Evolutionary conservation across 2,888 invertebrate species (phyloP).

Genomic region (Acleris emargana): DNA sequence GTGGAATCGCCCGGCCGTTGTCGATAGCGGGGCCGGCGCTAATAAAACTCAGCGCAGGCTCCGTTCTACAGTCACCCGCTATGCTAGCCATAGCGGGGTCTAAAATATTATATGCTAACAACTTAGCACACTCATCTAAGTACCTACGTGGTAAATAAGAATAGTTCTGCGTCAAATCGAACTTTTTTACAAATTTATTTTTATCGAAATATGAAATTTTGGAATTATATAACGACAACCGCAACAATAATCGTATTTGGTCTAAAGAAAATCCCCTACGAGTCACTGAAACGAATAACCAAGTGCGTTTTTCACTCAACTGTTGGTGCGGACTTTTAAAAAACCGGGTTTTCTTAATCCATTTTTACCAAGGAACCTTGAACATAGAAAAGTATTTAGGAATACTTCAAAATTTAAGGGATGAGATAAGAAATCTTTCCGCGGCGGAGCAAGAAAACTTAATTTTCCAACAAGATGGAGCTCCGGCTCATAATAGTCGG

Average conservation of each 20-base stretch:
- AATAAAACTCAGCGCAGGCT: too few species aligned
- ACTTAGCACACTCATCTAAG: too few species aligned
- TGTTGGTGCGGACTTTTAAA: slow-evolving; percentile 18
- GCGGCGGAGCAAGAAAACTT: slow-evolving; percentile 10
- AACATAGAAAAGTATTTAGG: slow-evolving; percentile 24
- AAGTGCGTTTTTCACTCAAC: slow-evolving; percentile 17
- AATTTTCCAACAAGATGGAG: slow-evolving; percentile 20
- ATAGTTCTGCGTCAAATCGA: too few species aligned
- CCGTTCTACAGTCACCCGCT: too few species aligned
- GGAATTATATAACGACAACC: too few species aligned
- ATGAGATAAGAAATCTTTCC: slow-evolving; percentile 16
- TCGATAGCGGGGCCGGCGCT: too few species aligned
- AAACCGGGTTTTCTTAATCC: slow-evolving; percentile 19
- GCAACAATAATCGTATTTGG: slow-evolving; percentile 8
- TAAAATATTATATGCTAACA: too few species aligned
- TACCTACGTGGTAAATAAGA: too few species aligned
- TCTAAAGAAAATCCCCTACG: slow-evolving; percentile 14
- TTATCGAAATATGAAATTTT: too few species aligned
- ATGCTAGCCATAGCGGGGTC: too few species aligned
- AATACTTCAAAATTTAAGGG: slow-evolving; percentile 21
- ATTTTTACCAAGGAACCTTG: slow-evolving; percentile 20
- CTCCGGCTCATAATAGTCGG: slow-evolving; percentile 10
- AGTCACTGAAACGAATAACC: slow-evolving; percentile 20
- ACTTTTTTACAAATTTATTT: too few species aligned
- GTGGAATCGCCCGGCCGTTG: too few species aligned